A percentile compares a stretch with the other conserved stretches of the same genome.
phyloP scores from a whole-genome alignment of 1,140 invertebrate genomes.

The Limonius californicus region DNA sequence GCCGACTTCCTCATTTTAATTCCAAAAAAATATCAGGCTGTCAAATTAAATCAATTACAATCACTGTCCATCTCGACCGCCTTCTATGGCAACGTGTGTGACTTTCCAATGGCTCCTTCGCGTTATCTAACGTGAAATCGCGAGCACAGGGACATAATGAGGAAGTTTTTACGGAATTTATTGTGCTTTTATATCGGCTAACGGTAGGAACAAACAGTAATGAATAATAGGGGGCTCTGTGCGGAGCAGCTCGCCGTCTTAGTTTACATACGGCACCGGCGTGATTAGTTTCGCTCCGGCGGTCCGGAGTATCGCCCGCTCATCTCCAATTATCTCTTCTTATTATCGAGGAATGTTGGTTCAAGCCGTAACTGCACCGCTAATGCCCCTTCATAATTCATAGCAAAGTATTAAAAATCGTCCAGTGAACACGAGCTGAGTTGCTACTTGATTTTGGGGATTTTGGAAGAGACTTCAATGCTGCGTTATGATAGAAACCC shows the following conservation, averaged over 20 bases:
- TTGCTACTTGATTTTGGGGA: no score
- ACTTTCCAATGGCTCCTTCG: background rate
- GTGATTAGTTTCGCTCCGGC: constrained; percentile 10
- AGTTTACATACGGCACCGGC: constrained; percentile 8
- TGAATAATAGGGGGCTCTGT: constrained; percentile 1
- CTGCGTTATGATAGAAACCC: no score
- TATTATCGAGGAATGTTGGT: constrained; percentile 9
- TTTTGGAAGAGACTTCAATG: no score
- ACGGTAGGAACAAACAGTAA: constrained; percentile 8
- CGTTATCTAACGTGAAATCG: constrained; percentile 1
- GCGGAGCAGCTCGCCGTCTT: background rate
- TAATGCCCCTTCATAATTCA: background rate
- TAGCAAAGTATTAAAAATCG: no score
- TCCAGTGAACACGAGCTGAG: no score
- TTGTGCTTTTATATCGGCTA: constrained; percentile 5
- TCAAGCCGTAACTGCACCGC: background rate
- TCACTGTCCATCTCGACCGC: no score
- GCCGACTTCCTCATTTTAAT: no score
- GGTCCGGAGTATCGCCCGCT: background rate
- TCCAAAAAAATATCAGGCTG: no score
- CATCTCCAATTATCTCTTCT: constrained; percentile 13
- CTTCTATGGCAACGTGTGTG: background rate
- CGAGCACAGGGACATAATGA: background rate
- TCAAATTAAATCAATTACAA: no score
- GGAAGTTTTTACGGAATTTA: constrained; percentile 4